Conservation (phyloP, 2,888 invertebrate genomes). For the Mesoligia furuncula region DNA sequence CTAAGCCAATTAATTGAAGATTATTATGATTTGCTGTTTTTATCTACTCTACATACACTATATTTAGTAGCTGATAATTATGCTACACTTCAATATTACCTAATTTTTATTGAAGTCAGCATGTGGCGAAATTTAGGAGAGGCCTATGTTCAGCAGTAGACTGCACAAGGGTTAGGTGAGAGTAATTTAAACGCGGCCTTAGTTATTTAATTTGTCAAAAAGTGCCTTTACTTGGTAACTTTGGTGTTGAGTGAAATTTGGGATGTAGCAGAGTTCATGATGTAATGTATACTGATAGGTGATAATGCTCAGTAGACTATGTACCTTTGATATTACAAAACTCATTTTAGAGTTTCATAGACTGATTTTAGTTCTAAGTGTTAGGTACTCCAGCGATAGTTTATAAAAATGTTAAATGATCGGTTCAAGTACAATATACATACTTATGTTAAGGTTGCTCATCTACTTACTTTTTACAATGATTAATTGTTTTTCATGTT, state of each 20-base stretch:
- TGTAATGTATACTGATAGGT: conserved; percentile 68
- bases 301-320: conserved; percentile 81
- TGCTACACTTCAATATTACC: not conserved
- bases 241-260: conserved; percentile 33
- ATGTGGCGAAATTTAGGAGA: conserved; percentile 12
- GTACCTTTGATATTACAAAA: conserved; percentile 74
- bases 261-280: conserved; percentile 49
- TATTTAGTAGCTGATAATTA: conserved; percentile 2
- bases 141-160: conserved; percentile 1
- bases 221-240: conserved; percentile 65
- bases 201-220: conserved; percentile 39
- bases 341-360: conserved; percentile 87
- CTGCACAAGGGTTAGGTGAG: not conserved
- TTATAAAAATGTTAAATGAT: conserved; percentile 73
- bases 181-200: conserved; percentile 42
- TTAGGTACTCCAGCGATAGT: conserved; percentile 83
- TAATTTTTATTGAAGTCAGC: conserved; percentile 6
- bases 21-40: conserved; percentile 13
- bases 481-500: conserved; percentile 43
- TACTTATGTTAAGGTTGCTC: conserved; percentile 61
- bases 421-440: conserved; percentile 66
- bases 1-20: conserved; percentile 21
- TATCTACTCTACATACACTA: not conserved
- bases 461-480: conserved; percentile 54
- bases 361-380: conserved; percentile 88